Percentiles rank a stretch among this genome's conserved stretches.
Evolutionary conservation across 2,888 invertebrate genomes (phyloP).

Genomic region (Amblyjoppa fuscipennis): DNA sequence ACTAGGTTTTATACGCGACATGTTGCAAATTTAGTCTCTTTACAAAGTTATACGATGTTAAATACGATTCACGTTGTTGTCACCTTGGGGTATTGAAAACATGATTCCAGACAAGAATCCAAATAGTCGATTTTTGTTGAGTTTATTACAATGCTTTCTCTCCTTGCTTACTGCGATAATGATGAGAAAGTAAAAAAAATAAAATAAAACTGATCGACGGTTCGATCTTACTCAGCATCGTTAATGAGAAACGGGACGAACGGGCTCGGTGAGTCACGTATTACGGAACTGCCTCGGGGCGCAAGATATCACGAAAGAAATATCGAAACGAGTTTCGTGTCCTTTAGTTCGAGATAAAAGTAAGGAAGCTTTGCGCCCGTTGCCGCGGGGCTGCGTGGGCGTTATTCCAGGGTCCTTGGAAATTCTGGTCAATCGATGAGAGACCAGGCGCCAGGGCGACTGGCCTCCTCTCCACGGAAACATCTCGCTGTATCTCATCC

Average conservation of each 20-base stretch:
- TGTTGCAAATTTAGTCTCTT: too few relatives aligned
- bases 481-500: constrained; percentile 42
- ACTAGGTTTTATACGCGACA: too few relatives aligned
- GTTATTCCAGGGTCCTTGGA: constrained; percentile 45
- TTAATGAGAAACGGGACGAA: not conserved
- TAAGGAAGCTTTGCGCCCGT: constrained; percentile 19
- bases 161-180: not conserved
- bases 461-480: constrained; percentile 61
- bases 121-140: not conserved
- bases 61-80: too few relatives aligned
- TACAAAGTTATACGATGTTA: too few relatives aligned
- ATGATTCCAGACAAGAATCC: not conserved
- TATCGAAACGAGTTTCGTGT: constrained; percentile 35
- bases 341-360: constrained; percentile 26
- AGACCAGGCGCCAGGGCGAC: constrained; percentile 71
- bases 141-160: not conserved
- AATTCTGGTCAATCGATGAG: constrained; percentile 72
- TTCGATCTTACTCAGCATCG: not conserved
- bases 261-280: not conserved
- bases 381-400: constrained; percentile 32
- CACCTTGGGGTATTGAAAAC: too few relatives aligned
- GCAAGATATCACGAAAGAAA: not conserved
- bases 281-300: not conserved
- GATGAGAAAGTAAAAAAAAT: not conserved
- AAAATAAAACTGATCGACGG: not conserved